A percentile compares a stretch with the other conserved stretches of the same genome.
phyloP scores from a whole-genome alignment of 1,140 invertebrate genomes.

The Drosophila azteca region DNA sequence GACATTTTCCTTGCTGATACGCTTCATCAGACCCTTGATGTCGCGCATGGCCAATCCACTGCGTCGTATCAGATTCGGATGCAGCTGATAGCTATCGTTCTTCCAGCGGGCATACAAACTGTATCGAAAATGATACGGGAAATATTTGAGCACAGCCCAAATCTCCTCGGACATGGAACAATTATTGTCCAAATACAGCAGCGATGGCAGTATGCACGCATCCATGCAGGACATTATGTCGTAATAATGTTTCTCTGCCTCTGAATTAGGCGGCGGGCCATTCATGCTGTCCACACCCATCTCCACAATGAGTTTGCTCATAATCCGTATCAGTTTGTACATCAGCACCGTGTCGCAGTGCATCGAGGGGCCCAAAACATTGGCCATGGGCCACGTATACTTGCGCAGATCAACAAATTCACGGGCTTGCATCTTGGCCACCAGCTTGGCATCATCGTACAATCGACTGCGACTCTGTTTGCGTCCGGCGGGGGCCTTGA shows the following conservation, averaged over 20 bases:
- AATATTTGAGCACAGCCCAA: constrained; percentile 95
- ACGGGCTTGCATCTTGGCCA: constrained; percentile 81
- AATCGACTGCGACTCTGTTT: constrained; percentile 57
- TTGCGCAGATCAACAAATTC: constrained; percentile 90
- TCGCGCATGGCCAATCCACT: constrained; percentile 94
- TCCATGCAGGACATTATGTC: constrained; percentile 95
- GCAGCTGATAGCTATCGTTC: constrained; percentile 91
- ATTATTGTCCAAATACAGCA: constrained; percentile 96
- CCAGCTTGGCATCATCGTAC: constrained; percentile 62
- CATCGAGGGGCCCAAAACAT: constrained; percentile 93
- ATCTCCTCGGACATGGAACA: constrained; percentile 98
- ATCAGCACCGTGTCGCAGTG: constrained; percentile 94
- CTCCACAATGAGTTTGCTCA: constrained; percentile 71
- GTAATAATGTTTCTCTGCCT: constrained; percentile 78
- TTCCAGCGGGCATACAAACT: constrained; percentile 97
- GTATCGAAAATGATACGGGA: constrained; percentile 96
- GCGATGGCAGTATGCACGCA: constrained; percentile 93
- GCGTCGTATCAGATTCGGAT: constrained; percentile 92
- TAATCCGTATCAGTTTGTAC: constrained; percentile 91
- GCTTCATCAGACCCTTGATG: constrained; percentile 98
- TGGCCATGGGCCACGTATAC: constrained; percentile 94
- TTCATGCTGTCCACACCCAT: constrained; percentile 77
- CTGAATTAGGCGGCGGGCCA: constrained; percentile 60
- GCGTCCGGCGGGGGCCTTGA: constrained; percentile 60
- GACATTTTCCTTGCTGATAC: constrained; percentile 99